Evolutionary conservation across 2,113 vertebrate species (phyloP).

Genomic region (Cranoglanis bouderius): DNA sequence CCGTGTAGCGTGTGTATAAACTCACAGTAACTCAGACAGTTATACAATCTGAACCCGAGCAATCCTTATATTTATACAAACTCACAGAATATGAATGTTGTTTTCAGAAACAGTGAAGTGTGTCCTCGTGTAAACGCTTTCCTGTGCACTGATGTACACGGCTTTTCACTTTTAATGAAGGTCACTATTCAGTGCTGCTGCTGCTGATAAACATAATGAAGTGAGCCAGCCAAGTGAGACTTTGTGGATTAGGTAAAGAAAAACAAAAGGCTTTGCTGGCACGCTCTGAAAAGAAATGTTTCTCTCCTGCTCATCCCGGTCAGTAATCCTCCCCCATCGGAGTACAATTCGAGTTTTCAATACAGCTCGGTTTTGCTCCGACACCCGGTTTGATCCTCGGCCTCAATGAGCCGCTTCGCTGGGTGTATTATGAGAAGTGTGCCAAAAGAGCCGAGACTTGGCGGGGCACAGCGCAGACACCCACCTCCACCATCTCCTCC

Average conservation of each 20-base stretch:
- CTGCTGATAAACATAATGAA: constrained; percentile 14
- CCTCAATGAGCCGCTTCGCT: constrained; percentile 73
- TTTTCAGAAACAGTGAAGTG: not conserved
- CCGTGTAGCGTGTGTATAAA: no score
- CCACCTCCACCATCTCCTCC: constrained; percentile 29
- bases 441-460: constrained; percentile 69
- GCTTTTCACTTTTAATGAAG: no score
- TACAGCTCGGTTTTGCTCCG: constrained; percentile 50
- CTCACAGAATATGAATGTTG: not conserved
- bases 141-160: no score
- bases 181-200: not conserved
- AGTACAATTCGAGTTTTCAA: constrained; percentile 43
- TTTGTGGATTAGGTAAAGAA: constrained; percentile 6
- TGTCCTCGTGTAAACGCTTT: not conserved
- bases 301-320: constrained; percentile 36
- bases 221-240: constrained; percentile 54
- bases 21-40: no score
- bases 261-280: constrained; percentile 50
- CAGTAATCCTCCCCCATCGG: constrained; percentile 49
- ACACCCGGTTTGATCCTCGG: constrained; percentile 68
- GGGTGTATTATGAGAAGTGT: constrained; percentile 71
- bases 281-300: constrained; percentile 55
- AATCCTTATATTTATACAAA: not conserved
- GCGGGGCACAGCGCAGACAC: constrained; percentile 5
- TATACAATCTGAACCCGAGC: no score